A percentile compares a stretch with the other conserved stretches of the same genome.
Conservation (phyloP, 2,888 invertebrate genomes). For the Agrypnus murinus region DNA sequence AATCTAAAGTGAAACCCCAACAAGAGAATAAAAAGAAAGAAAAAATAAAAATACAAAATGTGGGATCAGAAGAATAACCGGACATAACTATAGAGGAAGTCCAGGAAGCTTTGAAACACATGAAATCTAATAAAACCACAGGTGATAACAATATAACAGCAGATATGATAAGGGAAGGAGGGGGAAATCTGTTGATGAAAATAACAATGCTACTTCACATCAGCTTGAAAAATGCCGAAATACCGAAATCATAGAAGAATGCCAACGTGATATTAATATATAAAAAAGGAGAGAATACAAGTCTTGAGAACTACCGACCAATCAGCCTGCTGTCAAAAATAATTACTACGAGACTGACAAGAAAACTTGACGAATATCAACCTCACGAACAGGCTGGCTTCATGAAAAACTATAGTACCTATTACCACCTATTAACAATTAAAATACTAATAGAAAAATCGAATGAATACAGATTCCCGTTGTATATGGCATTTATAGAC, state of each 20-base stretch:
- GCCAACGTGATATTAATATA: slow-evolving; percentile 9
- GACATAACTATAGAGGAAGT: no score
- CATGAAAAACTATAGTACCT: slow-evolving; percentile 8
- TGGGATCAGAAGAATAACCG: no score
- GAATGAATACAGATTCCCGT: no score
- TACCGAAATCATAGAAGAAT: no score
- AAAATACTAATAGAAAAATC: no score
- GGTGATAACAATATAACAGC: background rate
- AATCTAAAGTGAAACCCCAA: slow-evolving; percentile 2
- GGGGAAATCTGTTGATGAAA: background rate
- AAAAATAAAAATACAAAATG: no score
- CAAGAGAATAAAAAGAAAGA: background rate
- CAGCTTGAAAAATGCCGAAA: background rate
- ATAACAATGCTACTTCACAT: no score
- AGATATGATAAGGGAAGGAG: background rate
- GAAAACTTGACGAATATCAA: slow-evolving; percentile 7
- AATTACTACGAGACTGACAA: background rate
- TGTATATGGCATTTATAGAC: no score
- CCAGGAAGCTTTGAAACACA: no score
- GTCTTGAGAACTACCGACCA: no score
- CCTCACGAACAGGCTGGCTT: slow-evolving; percentile 23
- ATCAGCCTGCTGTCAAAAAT: no score
- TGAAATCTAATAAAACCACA: background rate
- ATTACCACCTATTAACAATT: slow-evolving; percentile 20
- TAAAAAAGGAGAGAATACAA: background rate